Percentiles rank a stretch among this genome's conserved stretches.
These are phyloP conservation scores for Hippocampus abdominalis DNA, from an alignment of 2,113 vertebrate genomes.

Conservation along the genomic window DNA sequence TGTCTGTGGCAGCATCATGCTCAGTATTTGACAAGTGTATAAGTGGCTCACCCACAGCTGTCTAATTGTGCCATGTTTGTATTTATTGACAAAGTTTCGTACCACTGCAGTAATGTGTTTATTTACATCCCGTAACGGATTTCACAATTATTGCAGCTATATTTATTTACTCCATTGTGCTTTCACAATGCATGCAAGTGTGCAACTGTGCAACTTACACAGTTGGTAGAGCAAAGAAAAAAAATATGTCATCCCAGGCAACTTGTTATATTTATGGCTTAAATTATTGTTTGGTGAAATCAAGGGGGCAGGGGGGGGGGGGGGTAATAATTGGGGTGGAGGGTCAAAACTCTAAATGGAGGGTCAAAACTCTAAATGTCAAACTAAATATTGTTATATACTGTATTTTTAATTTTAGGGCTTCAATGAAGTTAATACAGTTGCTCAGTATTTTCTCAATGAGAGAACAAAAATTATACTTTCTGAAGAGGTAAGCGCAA, in stretches of 20 bases:
- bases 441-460: background rate
- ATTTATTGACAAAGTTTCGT: constrained; percentile 19
- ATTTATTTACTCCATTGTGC: background rate
- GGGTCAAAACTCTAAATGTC: background rate
- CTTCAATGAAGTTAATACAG: background rate
- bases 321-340: too few species aligned
- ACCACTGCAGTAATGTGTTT: background rate
- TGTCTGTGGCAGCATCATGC: constrained; percentile 40
- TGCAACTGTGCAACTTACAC: too few species aligned
- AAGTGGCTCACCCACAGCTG: constrained; percentile 7
- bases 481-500: background rate
- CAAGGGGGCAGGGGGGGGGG: background rate
- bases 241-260: background rate
- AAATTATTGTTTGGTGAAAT: background rate
- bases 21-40: constrained; percentile 27
- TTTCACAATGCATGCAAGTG: background rate
- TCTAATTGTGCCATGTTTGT: constrained; percentile 2
- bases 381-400: background rate
- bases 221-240: background rate
- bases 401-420: background rate
- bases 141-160: background rate
- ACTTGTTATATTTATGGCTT: background rate
- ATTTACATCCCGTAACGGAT: background rate
- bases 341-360: background rate
- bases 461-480: background rate